Percentiles rank a stretch among this genome's conserved stretches.
phyloP scores from a whole-genome alignment of 1,140 invertebrate genomes.

The Lanistes nyassanus region DNA sequence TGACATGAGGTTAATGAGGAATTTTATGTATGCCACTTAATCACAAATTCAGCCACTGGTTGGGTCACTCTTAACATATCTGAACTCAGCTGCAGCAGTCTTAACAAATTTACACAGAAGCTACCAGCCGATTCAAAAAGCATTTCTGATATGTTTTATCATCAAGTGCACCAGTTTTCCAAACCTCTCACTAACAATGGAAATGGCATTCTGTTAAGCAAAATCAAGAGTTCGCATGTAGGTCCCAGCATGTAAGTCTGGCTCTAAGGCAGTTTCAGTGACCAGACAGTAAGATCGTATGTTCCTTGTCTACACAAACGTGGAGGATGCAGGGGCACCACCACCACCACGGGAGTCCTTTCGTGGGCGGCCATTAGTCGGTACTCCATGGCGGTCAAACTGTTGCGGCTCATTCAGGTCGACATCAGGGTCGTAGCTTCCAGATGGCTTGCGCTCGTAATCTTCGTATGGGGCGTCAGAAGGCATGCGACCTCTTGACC shows the following conservation, averaged over 20 bases:
- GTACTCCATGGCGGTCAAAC: slow-evolving; percentile 21
- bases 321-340: slow-evolving; percentile 11
- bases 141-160: no score
- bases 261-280: not conserved
- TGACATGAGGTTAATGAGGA: no score
- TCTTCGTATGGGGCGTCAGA: slow-evolving; percentile 16
- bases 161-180: no score
- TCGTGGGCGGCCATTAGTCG: not conserved
- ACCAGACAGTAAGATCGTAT: no score
- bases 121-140: no score
- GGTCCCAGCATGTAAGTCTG: not conserved
- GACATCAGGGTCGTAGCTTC: slow-evolving; percentile 21
- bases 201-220: not conserved
- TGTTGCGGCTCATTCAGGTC: slow-evolving; percentile 20
- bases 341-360: not conserved
- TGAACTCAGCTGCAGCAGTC: no score
- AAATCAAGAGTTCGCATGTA: not conserved
- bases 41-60: no score
- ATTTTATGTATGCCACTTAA: no score
- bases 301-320: slow-evolving; percentile 2
- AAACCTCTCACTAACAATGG: not conserved
- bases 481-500: not conserved
- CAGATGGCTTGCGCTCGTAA: slow-evolving; percentile 22
- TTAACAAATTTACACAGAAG: no score
- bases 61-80: no score